Evolutionary conservation across 2,113 vertebrate genomes (phyloP).

Genomic region (Lamprologus tigripictilis): DNA sequence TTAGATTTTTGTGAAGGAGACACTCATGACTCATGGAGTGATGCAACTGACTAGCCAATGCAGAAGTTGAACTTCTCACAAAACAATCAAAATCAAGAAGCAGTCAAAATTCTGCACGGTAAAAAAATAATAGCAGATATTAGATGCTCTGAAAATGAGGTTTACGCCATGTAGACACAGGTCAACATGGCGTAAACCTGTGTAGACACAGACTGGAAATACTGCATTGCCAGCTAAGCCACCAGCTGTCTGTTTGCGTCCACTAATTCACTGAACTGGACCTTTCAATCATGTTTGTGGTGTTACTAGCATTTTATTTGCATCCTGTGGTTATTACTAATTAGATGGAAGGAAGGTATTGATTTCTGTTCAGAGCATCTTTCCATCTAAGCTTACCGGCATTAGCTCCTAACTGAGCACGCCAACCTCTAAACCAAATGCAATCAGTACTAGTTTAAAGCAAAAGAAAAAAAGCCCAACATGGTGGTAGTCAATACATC

Average conservation of each 20-base stretch:
- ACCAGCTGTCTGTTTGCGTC: neutral
- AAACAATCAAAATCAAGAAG: neutral
- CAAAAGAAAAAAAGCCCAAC: neutral
- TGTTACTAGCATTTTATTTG: neutral
- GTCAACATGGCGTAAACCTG: neutral
- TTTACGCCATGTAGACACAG: neutral
- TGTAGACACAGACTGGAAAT: neutral
- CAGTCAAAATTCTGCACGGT: rapidly evolving
- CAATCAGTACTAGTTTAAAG: neutral
- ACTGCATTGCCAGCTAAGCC: neutral
- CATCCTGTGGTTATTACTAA: neutral
- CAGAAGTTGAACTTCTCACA: neutral
- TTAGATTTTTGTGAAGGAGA: neutral
- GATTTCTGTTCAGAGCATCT: neutral
- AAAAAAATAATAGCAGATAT: neutral
- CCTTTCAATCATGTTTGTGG: neutral
- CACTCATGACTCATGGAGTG: neutral
- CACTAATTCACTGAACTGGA: neutral
- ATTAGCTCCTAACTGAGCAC: neutral
- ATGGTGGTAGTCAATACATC: neutral
- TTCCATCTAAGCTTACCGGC: neutral
- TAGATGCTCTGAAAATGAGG: neutral
- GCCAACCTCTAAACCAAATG: neutral
- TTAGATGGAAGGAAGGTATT: neutral
- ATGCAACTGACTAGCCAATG: neutral